phyloP scores from a whole-genome alignment of 2,113 vertebrate genomes.

The Corapipo altera region DNA sequence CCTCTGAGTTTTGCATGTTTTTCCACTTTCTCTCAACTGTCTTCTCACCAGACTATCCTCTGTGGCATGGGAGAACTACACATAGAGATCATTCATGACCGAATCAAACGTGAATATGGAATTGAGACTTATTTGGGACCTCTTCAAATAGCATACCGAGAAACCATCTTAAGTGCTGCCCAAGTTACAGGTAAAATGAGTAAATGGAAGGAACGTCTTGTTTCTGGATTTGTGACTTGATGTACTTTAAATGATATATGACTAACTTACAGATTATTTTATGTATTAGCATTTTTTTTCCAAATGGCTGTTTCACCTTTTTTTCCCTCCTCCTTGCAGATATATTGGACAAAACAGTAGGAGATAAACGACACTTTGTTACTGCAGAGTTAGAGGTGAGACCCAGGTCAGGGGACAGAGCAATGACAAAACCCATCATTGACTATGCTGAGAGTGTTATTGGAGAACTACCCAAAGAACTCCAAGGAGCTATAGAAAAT shows the following conservation, averaged over 20 bases:
- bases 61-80: constrained; percentile 99
- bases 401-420: constrained; percentile 54
- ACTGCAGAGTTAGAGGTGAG: constrained; percentile 76
- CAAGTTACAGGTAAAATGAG: constrained; percentile 76
- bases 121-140: constrained; percentile 91
- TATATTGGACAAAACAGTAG: constrained; percentile 85
- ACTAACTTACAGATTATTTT: background rate
- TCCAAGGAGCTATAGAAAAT: constrained; percentile 82
- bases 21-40: background rate
- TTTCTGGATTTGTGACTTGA: background rate
- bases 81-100: constrained; percentile 95
- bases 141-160: constrained; percentile 93
- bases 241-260: background rate
- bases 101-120: constrained; percentile 91
- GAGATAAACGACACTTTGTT: constrained; percentile 85
- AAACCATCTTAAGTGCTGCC: constrained; percentile 83
- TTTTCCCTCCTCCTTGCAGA: constrained; percentile 63
- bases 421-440: constrained; percentile 48
- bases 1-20: background rate
- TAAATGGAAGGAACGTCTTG: background rate
- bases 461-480: constrained; percentile 66
- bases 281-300: background rate
- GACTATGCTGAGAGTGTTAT: constrained; percentile 48
- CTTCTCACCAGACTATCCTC: constrained; percentile 82
- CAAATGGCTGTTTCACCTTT: background rate